Evolutionary conservation across 2,888 invertebrate genomes (phyloP).

Genomic region (Calameuta idolon): DNA sequence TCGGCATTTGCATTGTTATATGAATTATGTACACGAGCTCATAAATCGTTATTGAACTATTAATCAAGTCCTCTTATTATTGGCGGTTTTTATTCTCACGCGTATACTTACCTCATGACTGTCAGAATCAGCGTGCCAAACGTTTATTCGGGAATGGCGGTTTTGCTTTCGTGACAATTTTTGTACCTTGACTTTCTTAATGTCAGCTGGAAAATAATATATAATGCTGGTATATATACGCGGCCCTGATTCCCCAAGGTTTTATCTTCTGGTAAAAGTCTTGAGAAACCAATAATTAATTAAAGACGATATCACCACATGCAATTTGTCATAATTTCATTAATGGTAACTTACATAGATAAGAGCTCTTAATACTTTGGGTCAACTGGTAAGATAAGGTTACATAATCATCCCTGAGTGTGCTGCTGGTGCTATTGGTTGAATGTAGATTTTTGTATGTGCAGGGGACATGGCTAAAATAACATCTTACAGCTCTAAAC

Average conservation of each 20-base stretch:
- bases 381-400: constrained; percentile 37
- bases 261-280: background rate
- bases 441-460: constrained; percentile 13
- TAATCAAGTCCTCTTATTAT: background rate
- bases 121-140: no score
- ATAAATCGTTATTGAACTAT: background rate
- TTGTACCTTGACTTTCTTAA: background rate
- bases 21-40: background rate
- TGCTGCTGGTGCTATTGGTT: constrained; percentile 21
- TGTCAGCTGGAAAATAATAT: background rate
- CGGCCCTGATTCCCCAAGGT: background rate
- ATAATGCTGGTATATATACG: background rate
- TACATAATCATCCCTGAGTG: constrained; percentile 33
- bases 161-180: background rate
- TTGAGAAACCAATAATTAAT: background rate
- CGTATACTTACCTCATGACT: no score
- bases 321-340: background rate
- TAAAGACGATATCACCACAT: background rate
- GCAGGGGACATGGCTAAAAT: background rate
- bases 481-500: background rate
- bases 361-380: constrained; percentile 25
- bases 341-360: background rate
- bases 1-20: background rate
- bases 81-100: background rate
- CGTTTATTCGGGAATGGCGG: no score